These are phyloP conservation scores for Euthynnus affinis DNA, from an alignment of 2,797 vertebrate genomes.

Conservation along the genomic window DNA sequence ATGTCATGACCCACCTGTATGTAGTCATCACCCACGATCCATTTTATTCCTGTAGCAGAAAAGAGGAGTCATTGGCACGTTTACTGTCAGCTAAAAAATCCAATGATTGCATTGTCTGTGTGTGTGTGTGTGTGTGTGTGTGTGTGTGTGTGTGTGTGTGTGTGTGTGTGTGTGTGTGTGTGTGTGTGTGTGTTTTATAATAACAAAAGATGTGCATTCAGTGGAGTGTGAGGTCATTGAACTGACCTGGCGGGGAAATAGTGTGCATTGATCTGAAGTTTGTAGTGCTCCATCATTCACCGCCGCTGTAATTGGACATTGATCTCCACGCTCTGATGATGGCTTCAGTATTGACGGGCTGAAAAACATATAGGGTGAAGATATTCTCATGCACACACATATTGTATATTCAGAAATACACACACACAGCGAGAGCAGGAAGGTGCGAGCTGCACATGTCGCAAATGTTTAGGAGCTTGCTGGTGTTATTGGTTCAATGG, in stretches of 20 bases:
- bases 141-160: slow-evolving; percentile 4
- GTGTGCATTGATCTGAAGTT: slow-evolving; percentile 14
- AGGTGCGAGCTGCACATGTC: slow-evolving; percentile 67
- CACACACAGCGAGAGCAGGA: slow-evolving; percentile 25
- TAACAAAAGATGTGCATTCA: slow-evolving; percentile 13
- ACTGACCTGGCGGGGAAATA: background rate
- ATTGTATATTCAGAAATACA: slow-evolving; percentile 4
- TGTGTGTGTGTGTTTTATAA: slow-evolving; percentile 5
- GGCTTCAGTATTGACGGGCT: background rate
- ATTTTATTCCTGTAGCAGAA: background rate
- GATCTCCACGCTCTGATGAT: slow-evolving; percentile 28
- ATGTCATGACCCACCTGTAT: background rate
- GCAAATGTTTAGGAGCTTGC: slow-evolving; percentile 69
- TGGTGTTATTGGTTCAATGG: slow-evolving; percentile 72
- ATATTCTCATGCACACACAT: background rate
- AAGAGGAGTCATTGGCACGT: background rate
- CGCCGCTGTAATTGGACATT: slow-evolving; percentile 23
- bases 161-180: slow-evolving; percentile 6
- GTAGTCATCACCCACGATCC: background rate
- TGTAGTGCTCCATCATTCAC: background rate
- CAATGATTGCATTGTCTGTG: no score
- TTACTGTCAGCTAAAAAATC: background rate
- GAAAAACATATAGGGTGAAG: background rate
- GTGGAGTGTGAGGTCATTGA: slow-evolving; percentile 17
- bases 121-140: slow-evolving; percentile 11